Percentiles rank a stretch among this genome's conserved stretches.
These are phyloP conservation scores for Sycophila texana DNA, from an alignment of 2,888 invertebrate species.

Conservation along the genomic window DNA sequence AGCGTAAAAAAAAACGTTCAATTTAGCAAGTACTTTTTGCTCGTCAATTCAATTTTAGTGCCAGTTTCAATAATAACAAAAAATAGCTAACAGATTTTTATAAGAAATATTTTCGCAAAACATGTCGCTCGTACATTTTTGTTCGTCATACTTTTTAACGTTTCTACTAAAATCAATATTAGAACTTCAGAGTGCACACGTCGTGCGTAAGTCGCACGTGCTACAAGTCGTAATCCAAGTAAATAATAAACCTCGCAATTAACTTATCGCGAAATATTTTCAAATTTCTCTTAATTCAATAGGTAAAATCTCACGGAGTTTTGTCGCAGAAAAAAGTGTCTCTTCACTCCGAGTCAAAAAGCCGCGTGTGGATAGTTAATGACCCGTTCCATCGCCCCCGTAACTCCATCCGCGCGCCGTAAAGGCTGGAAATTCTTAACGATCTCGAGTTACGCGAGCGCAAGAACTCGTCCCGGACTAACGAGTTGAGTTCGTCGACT, in stretches of 20 bases:
- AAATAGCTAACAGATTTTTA: no score
- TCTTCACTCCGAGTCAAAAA: no score
- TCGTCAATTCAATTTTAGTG: no score
- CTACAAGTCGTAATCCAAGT: not conserved
- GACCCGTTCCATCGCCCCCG: no score
- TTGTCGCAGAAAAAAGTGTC: no score
- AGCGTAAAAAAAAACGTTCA: no score
- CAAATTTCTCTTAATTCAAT: not conserved
- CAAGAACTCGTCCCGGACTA: not conserved
- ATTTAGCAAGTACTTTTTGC: no score
- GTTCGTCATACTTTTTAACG: not conserved
- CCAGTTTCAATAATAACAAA: no score
- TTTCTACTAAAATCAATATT: constrained; percentile 5
- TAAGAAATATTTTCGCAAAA: no score
- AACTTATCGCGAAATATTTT: not conserved
- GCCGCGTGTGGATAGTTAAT: no score
- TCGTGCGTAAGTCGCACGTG: not conserved
- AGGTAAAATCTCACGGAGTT: no score
- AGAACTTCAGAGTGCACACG: constrained; percentile 1
- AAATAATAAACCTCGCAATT: not conserved
- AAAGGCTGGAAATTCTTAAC: no score
- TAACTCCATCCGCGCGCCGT: not conserved
- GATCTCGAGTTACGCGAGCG: not conserved
- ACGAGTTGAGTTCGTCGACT: constrained; percentile 18
- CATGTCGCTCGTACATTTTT: not conserved